Base-by-base conservation (phyloP, 1,140 invertebrate genomes). In the Trialeurodes vaporariorum region DNA sequence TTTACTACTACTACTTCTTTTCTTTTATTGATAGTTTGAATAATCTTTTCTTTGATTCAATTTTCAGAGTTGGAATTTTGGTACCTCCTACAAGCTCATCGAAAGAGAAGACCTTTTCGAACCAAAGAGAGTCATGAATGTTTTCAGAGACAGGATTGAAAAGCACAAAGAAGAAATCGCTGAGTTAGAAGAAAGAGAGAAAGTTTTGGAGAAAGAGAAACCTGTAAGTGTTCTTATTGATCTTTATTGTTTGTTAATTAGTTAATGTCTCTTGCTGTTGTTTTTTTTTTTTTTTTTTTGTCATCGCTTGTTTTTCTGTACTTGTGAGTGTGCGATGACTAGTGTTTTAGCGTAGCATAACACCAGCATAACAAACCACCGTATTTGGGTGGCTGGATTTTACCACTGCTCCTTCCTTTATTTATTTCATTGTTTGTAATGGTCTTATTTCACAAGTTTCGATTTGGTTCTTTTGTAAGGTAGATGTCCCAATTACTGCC, bases 161-260 rank as follows among this genome's bases (percentile, higher is more conserved):
- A 93, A 94, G 70, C 89, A 93, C 71, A 93, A 94, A 75, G 92
- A 94, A 74, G 93, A 96, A 76, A 82, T 93, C 2, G 89, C 89
- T 1, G 91, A 93, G 73, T 77, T 94, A 12, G 91, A 93, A 74
- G 86, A 93, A 68, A 82, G 88, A 60, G 90, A 92, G 71, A 86
- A 88, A 71, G 77, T 90, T 0, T 81, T 86, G 40, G 89, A 92
- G 76, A 92, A 90, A 74, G 88, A 90, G 70, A 87, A 87, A 79
- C 90, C 90, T 58, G 67, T 67, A 34, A 61, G 63, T 65, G 12
- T 11, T 64, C 12, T 27, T 25, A 12, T 13, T 13, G 13, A 17
- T 24, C 12, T 13, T 62, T 17, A 13, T 25, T 13, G 61, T 21
- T 62, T 17, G 11, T 62, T 12, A 58, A 58, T 13, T 58, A 58